These are phyloP conservation scores for Nephrotoma guestfalica DNA, from an alignment of 2,888 invertebrate species.

Conservation along the genomic window DNA sequence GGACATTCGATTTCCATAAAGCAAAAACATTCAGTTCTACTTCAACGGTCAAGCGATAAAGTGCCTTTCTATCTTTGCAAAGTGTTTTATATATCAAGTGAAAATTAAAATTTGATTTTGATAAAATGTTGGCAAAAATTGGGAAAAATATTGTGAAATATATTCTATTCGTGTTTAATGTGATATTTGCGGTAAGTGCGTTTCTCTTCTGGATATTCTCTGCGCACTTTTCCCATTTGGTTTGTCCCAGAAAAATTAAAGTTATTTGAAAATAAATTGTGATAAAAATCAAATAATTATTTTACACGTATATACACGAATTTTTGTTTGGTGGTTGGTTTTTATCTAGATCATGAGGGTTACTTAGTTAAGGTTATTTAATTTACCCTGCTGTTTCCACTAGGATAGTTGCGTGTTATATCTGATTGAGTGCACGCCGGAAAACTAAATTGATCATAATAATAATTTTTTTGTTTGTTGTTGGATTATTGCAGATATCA, in stretches of 20 bases:
- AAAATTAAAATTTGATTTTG: constrained; percentile 12
- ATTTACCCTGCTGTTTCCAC: background rate
- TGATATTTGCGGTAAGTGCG: constrained; percentile 44
- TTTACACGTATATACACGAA: background rate
- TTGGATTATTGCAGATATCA: constrained; percentile 34
- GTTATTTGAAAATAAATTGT: background rate
- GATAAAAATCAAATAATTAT: background rate
- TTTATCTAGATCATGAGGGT: background rate
- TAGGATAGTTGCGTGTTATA: background rate
- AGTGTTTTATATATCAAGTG: background rate
- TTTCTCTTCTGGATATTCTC: background rate
- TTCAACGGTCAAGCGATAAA: background rate
- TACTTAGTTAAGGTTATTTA: background rate
- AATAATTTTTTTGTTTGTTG: constrained; percentile 7
- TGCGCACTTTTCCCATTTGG: background rate
- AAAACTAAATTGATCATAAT: background rate
- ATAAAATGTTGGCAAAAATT: constrained; percentile 13
- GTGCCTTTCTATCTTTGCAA: background rate
- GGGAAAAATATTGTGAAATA: constrained; percentile 45
- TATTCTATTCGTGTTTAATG: constrained; percentile 43
- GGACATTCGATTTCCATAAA: background rate
- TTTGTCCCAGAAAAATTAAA: background rate
- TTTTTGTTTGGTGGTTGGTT: background rate
- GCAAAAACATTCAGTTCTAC: background rate
- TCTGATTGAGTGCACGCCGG: background rate